Base-by-base conservation (phyloP, 1,140 invertebrate species). In the Drosophila insularis region DNA sequence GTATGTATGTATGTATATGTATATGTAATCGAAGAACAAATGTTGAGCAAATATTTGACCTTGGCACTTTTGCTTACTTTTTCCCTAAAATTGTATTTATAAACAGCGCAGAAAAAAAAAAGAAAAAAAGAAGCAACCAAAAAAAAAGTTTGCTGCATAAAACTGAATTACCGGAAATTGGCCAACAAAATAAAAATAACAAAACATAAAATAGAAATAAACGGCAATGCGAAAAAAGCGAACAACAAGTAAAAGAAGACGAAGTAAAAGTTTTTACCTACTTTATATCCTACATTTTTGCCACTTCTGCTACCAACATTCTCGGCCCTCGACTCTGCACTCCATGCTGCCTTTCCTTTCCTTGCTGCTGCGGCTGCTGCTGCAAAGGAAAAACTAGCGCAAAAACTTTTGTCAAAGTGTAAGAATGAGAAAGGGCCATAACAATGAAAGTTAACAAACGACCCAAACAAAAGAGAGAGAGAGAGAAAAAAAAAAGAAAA, bases 161-260 rank as follows among this genome's bases (percentile, higher is more conserved):
- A 87, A 87, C 84, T 87, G 82, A 87, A 87, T 87, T 87, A 89
- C 82, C 82, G 82, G 82, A 87, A 87, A 87, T 87, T 87, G 82
- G 82, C 82, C 79, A 87, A 82, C 82, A 82, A 80, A 72, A 68
- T 68, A 78, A 53, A 77, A 78, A 55, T 63, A 77, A 63, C 31
- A 50, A 50, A 50, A 50, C 43, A 50, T 50, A 50, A 50, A 50
- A 50, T 50, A 50, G 43, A 50, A 80, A 71, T 75, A 76, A 71
- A 81, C 63, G 71, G 67, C 79, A 78, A 82, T 75, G 80, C 80
- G 71, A 85, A 80, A 80, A 65, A 80, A 76, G 69, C 66, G 59
- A 77, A 78, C 78, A 69, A 86, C 74, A 74, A 54, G 37, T 39
- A 59, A 17, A 40, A 63, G 60, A 61, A 43, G 70, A 74, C 66